Evolutionary conservation across 2,797 vertebrate genomes (phyloP).

Genomic region (Chrysocyon brachyurus): DNA sequence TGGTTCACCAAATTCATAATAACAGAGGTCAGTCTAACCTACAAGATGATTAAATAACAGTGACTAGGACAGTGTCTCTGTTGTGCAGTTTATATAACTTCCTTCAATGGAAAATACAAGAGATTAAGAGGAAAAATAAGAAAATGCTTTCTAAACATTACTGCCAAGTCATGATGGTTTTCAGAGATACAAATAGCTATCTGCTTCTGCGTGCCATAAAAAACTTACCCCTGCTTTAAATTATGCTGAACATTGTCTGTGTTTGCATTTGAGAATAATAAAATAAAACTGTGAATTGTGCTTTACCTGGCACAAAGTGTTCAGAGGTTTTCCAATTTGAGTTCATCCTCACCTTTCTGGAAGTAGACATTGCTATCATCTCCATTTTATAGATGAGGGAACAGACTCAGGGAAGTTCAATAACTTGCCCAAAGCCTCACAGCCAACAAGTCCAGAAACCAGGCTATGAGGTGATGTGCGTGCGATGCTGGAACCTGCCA

Average conservation of each 20-base stretch:
- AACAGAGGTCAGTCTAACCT: not conserved
- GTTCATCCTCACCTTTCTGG: not conserved
- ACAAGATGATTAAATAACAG: constrained; percentile 12
- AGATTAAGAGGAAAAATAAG: not conserved
- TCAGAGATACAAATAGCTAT: not conserved
- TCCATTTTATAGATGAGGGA: not conserved
- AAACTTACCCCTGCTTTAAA: not conserved
- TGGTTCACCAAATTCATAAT: not conserved
- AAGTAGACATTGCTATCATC: not conserved
- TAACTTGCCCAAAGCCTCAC: not conserved
- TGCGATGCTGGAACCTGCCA: not conserved
- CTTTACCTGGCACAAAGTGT: not conserved
- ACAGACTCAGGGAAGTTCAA: not conserved
- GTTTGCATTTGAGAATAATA: constrained; percentile 38
- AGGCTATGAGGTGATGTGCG: not conserved
- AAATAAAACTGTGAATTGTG: not conserved
- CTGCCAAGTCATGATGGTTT: not conserved
- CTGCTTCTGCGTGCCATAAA: not conserved
- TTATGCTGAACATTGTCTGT: not conserved
- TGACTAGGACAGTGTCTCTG: not conserved
- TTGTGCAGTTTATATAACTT: not conserved
- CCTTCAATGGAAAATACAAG: not conserved
- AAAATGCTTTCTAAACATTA: constrained; percentile 1
- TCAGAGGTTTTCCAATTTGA: not conserved
- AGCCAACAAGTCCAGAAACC: not conserved